Conservation (phyloP, 2,888 invertebrate species). For the Selenia dentaria region DNA sequence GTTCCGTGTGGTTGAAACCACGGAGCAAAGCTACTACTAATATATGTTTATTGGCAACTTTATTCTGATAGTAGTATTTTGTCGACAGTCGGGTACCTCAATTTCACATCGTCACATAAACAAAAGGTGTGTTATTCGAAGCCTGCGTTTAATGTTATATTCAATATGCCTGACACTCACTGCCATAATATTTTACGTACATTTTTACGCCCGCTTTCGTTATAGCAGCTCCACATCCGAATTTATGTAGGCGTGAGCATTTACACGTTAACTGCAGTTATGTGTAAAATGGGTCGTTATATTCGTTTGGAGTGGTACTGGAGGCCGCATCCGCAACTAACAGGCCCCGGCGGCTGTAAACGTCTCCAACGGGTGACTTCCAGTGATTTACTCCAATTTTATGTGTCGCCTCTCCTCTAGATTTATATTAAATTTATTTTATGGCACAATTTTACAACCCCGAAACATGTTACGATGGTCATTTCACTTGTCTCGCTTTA, state of each 20-base stretch:
- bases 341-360: slow-evolving; percentile 76
- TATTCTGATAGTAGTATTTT: too few relatives aligned
- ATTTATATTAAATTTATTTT: slow-evolving; percentile 82
- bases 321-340: slow-evolving; percentile 69
- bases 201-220: slow-evolving; percentile 22
- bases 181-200: slow-evolving; percentile 23
- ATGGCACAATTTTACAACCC: slow-evolving; percentile 73
- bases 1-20: too few relatives aligned
- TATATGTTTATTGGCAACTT: too few relatives aligned
- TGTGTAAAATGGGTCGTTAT: slow-evolving; percentile 67
- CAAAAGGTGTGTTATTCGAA: slow-evolving; percentile 10
- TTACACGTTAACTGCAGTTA: slow-evolving; percentile 46
- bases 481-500: slow-evolving; percentile 53
- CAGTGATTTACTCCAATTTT: slow-evolving; percentile 82
- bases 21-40: too few relatives aligned
- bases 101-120: slow-evolving; percentile 7
- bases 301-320: slow-evolving; percentile 61
- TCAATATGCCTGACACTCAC: slow-evolving; percentile 22
- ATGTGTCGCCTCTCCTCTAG: slow-evolving; percentile 76
- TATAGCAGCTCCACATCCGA: slow-evolving; percentile 24
- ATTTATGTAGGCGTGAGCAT: slow-evolving; percentile 35
- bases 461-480: slow-evolving; percentile 68
- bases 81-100: too few relatives aligned
- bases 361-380: slow-evolving; percentile 80
- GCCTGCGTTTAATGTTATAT: slow-evolving; percentile 21